Conservation (phyloP, 2,797 vertebrate species). For the Otolemur crassicaudatus region DNA sequence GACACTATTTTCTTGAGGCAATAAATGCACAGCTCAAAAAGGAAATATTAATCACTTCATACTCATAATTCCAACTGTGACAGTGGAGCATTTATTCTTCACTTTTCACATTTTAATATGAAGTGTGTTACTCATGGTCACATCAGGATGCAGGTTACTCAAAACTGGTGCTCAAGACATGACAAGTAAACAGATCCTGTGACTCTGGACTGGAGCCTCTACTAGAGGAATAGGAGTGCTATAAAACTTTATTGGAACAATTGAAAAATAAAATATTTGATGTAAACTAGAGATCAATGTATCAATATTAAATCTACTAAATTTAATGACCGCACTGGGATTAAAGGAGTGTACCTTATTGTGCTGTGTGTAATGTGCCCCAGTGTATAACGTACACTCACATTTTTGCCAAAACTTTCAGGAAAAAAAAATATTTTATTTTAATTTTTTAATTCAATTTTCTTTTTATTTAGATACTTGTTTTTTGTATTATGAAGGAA, state of each 20-base stretch:
- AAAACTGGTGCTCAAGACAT: background rate
- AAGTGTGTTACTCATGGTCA: background rate
- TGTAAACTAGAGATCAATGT: background rate
- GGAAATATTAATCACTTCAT: background rate
- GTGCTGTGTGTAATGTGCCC: no score
- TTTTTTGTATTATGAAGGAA: no score
- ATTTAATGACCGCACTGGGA: background rate
- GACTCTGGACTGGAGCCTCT: background rate
- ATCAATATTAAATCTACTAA: background rate
- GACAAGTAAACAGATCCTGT: background rate
- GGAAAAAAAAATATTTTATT: no score
- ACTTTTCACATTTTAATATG: background rate
- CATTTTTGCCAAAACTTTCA: no score
- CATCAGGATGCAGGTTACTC: background rate
- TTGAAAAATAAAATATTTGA: constrained; percentile 10
- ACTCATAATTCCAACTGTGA: background rate
- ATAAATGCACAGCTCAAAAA: background rate
- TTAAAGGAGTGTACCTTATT: background rate
- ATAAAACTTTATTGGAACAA: background rate
- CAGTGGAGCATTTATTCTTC: background rate
- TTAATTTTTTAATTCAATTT: no score
- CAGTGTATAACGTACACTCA: no score
- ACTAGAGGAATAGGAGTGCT: background rate
- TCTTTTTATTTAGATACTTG: no score
- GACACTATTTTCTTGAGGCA: background rate